Evolutionary conservation across 2,888 invertebrate species (phyloP), one percentile per base, ranked within the genome.

Genomic region (Lycocerus yunnanus): DNA sequence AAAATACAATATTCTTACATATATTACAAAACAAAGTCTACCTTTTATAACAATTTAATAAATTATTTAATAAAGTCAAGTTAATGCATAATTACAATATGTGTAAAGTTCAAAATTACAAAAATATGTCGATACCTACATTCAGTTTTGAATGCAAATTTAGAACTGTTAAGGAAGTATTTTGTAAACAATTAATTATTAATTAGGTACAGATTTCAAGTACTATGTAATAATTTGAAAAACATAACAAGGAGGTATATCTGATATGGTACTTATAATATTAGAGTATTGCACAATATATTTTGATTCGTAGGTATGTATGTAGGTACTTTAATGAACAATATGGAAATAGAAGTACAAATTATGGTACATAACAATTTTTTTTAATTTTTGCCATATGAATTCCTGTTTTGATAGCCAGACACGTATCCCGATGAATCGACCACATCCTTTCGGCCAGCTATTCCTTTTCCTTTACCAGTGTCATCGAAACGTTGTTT

Each of bases 361-460:
- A 43, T 43, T 43, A n/a, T 43, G 13, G 4, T n/a, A 43, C 1
- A n/a, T 43, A 43, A 43, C n/a, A n/a, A 8, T 6, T 4, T 5
- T 43, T 2, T 43, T 43, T 43, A 43, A 73, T 89, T 88, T 84
- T 90, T 91, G 81, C 90, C 90, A 85, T 92, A 94, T 0, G 93
- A 90, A 85, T 95, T 93, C 88, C 95, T 95, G 84, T 95, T 94
- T 84, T 94, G 93, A 85, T 95, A 96, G 15, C 95, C 96, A 59
- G 92, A 90, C 72, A 96, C 96, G 84, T 96, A 96, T 67, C 96
- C 96, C 1, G 94, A 93, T 58, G 70, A 74, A 74, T 86, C 86
- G 0, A 79, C 79, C 58, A 93, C 71, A 83, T 96, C 95, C 85
- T 94, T 95, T 69, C 96, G 89, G 16, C 96, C 96, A 2, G 94